A percentile compares a stretch with the other conserved stretches of the same genome.
phyloP scores from a whole-genome alignment of 2,888 invertebrate species.

The Noctuana brunneofusca region DNA sequence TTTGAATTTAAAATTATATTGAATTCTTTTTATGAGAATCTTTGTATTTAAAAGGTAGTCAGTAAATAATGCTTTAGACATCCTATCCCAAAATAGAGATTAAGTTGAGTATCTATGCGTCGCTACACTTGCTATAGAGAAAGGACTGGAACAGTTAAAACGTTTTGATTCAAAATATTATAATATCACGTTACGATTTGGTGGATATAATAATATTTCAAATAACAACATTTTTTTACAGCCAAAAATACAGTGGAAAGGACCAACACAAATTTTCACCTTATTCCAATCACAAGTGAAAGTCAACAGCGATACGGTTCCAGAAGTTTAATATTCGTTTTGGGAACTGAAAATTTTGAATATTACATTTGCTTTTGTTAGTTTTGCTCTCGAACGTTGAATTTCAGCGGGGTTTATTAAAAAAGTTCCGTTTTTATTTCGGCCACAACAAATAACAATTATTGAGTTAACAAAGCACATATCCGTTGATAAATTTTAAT shows the following conservation, averaged over 20 bases:
- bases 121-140: too few relatives aligned
- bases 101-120: too few relatives aligned
- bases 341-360: conserved; percentile 22
- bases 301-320: conserved; percentile 13
- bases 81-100: too few relatives aligned
- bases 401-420: conserved; percentile 12
- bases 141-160: too few relatives aligned
- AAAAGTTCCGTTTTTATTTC: conserved; percentile 16
- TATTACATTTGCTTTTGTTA: conserved; percentile 22
- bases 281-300: conserved; percentile 4
- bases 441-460: conserved; percentile 14
- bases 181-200: too few relatives aligned
- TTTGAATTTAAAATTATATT: too few relatives aligned
- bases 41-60: too few relatives aligned
- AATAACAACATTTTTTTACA: background rate
- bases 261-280: background rate
- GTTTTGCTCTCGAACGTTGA: conserved; percentile 18
- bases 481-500: background rate
- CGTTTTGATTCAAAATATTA: too few relatives aligned
- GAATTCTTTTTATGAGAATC: too few relatives aligned
- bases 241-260: background rate
- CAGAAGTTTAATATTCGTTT: conserved; percentile 23
- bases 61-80: too few relatives aligned
- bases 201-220: background rate
- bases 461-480: conserved; percentile 1